phyloP scores from a whole-genome alignment of 2,797 vertebrate species.

The Austrolebias charrua region DNA sequence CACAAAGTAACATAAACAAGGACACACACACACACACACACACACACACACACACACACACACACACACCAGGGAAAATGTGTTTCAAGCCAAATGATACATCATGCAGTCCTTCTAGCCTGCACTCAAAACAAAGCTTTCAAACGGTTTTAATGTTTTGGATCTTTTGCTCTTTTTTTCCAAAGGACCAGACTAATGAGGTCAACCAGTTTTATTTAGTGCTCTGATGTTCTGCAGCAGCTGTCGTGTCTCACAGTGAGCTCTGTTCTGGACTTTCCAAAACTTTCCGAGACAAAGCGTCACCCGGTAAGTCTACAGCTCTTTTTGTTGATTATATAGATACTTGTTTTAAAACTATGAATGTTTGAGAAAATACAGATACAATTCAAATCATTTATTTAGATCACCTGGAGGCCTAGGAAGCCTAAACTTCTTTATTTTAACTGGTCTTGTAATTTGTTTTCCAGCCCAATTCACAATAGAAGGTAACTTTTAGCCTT shows the following conservation, averaged over 20 bases:
- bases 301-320: constrained; percentile 55
- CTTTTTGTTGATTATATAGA: neutral
- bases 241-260: constrained; percentile 49
- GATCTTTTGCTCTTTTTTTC: constrained; percentile 11
- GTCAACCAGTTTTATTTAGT: constrained; percentile 53
- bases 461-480: too few species aligned
- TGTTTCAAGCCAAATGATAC: neutral
- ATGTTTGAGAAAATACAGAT: neutral
- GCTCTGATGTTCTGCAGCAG: constrained; percentile 51
- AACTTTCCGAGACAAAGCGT: constrained; percentile 34
- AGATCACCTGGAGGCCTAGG: too few species aligned
- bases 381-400: too few species aligned
- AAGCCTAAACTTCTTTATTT: too few species aligned
- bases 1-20: too few species aligned
- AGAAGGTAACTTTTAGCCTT: too few species aligned
- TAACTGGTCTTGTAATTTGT: too few species aligned
- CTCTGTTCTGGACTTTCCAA: constrained; percentile 26
- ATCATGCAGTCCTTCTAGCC: neutral
- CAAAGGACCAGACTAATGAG: constrained; percentile 17
- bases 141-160: neutral
- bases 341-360: neutral
- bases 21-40: constrained; percentile 2
- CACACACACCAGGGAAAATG: neutral
- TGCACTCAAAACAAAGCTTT: neutral
- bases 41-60: neutral